Conservation (phyloP, 1,140 invertebrate species). For the Drosophila elegans region DNA sequence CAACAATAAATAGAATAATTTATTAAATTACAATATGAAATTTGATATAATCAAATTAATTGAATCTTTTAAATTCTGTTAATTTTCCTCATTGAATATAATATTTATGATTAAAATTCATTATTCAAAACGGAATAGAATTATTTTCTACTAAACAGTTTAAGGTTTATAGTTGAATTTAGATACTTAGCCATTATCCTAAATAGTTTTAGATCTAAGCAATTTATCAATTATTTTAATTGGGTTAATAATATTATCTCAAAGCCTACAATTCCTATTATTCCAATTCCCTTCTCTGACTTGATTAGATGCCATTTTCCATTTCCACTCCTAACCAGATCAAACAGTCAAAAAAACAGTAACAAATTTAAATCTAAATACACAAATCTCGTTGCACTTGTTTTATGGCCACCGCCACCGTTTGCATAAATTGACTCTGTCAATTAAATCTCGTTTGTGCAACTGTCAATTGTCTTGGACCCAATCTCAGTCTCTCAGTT, state of each 20-base stretch:
- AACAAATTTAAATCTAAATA: slow-evolving; percentile 33
- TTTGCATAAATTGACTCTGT: slow-evolving; percentile 80
- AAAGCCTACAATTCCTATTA: background rate
- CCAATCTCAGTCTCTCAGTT: slow-evolving; percentile 2
- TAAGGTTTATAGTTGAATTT: too few species aligned
- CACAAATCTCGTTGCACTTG: slow-evolving; percentile 51
- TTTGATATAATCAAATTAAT: too few species aligned
- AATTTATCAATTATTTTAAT: slow-evolving; percentile 31
- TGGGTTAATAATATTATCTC: slow-evolving; percentile 3
- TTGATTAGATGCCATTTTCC: background rate
- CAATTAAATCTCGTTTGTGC: slow-evolving; percentile 75
- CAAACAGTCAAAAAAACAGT: slow-evolving; percentile 22
- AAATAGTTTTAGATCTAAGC: background rate
- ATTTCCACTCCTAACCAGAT: slow-evolving; percentile 10
- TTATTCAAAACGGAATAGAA: too few species aligned
- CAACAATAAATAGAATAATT: too few species aligned
- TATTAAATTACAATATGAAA: background rate
- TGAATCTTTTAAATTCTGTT: too few species aligned
- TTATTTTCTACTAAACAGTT: too few species aligned
- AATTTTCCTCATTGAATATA: too few species aligned
- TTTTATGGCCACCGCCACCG: slow-evolving; percentile 61
- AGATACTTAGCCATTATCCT: background rate
- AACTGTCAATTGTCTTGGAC: slow-evolving; percentile 69
- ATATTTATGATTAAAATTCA: too few species aligned
- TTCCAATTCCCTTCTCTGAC: slow-evolving; percentile 12